Evolutionary conservation across 2,888 invertebrate genomes (phyloP), one percentile per base, ranked within the genome.

Genomic region (Euproctis similis): DNA sequence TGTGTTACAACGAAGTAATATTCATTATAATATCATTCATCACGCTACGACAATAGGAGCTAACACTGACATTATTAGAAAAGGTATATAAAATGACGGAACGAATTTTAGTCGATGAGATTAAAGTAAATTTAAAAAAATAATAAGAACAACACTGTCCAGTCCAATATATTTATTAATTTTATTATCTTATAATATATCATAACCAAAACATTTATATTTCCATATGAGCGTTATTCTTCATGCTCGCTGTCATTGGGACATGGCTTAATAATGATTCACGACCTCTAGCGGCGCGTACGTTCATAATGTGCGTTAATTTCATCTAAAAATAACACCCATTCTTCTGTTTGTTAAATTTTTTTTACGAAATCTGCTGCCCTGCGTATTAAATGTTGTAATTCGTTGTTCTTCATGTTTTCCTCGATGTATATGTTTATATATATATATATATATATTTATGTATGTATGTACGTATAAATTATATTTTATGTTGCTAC

Each of bases 291-390:
- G 63, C 70, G 58, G 68, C 68, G 65, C 67, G 68, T 64, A 67
- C 68, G 68, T 52, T 71, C 71, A 63, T 78, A 80, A 80, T 75
- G 70, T 73, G 73, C 80, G 81, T 78, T 81, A 81, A 81, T 81
- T 81, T 77, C 69, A 74, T 75, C 78, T 80, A 74, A 78, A 80
- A 80, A 81, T 81, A 81, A 71, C 73, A 76, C 61, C 64, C 56
- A 75, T 76, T 76, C 77, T 77, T 76, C n/a, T 76, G 77, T 75
- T 76, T 75, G 76, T 71, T 71, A 68, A 68, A 68, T 69, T 74
- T 19, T n/a, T n/a, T 75, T 78, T 72, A 76, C 73, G 72, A 78
- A 81, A 78, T 71, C 63, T 70, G 65, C 59, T 64, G 57, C 65
- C 57, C n/a, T n/a, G 63, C 63, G 62, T 61, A 59, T 58, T 58